Evolutionary conservation across 2,113 vertebrate species (phyloP), one percentile per base, ranked within the genome.

Genomic region (Xenotilapia flavipinnis): DNA sequence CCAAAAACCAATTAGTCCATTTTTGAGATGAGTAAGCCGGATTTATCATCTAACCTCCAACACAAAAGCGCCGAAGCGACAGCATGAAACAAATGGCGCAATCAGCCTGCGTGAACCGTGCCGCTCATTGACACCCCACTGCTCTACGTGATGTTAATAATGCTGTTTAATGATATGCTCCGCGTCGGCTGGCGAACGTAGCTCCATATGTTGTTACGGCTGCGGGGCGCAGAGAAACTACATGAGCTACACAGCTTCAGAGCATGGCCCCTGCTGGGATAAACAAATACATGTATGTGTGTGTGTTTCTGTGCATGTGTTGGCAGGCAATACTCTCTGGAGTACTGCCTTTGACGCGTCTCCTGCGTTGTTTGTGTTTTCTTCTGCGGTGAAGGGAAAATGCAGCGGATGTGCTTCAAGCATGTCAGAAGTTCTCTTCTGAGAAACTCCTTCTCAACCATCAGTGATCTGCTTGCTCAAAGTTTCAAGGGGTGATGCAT

Each of bases 121-220:
- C 9, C 21, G 1, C 81, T 58, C 79, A 68, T 47, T 2, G 70
- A 47, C 70, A 75, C 14, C 70, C 70, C 70, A 28, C 21, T 75
- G 70, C 70, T 28, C 14, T 47, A 19, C 53, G 23, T 68, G 83
- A 62, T 88, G 89, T 88, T 88, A 86, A 92, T 91, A 91, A 87
- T 81, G 84, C 79, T 73, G 77, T 85, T 91, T 91, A 89, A 87
- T 87, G 91, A 90, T 86, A 83, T 13, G 42, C 70, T 75, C 42
- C 23, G 0, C 4, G 4, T 47, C 2, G 42, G 80, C 49, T 90
- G 82, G 82, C 49, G 45, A 92, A 86, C 31, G 21, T 28, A 5
- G 47, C 90, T 90, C 89, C 94, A 92, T 94, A 92, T 92, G 92
- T 83, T 87, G 82, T 56, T 87, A 19, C 87, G 90, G 84, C 91